Base-by-base conservation (phyloP, 1,140 invertebrate species). In the Solenopsis fugax region DNA sequence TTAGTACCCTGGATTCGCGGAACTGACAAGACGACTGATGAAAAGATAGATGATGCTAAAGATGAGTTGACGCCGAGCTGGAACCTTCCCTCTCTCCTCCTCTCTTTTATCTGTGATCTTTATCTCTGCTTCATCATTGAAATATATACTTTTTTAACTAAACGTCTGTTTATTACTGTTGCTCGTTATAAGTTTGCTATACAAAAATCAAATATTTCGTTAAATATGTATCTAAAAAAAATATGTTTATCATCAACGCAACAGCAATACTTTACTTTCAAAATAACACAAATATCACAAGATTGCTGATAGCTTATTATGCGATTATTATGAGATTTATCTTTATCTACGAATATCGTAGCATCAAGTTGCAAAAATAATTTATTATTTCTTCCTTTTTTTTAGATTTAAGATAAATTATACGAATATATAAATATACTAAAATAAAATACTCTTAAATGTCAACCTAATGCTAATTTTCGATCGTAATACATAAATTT, bases 251-350 rank as follows among this genome's bases (percentile, higher is more conserved):
- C n/a, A 0, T 18, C 24, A 52, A 18, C 3, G 24, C 24, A 67
- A 67, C 21, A 45, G 0, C 41, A 21, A 37, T 48, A 37, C n/a
- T 67, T 71, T 24, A 71, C 48, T 34, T 67, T 9, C 21, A 65
- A 65, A 65, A 65, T 65, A 72, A 72, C 24, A 69, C n/a, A 21
- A 72, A 54, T 52, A 52, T 72, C 69, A 54, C 29, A 37, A 9
- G 0, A 18, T 18, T 52, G 52, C 29, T 10, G 48, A 69, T n/a
- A n/a, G n/a, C n/a, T n/a, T n/a, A n/a, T 9, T 13, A 4, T 69
- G 12, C 0, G 12, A 67, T 45, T 12, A 58, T 24, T 21, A 58
- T 10, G n/a, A 52, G 0, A 54, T 6, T 29, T 60, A 24, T 12
- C 24, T 60, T 12, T 3, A 7, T 56, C 54, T 2, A 56, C 54